phyloP scores from a whole-genome alignment of 2,113 vertebrate genomes.

The Dolichallabes microphthalmus region DNA sequence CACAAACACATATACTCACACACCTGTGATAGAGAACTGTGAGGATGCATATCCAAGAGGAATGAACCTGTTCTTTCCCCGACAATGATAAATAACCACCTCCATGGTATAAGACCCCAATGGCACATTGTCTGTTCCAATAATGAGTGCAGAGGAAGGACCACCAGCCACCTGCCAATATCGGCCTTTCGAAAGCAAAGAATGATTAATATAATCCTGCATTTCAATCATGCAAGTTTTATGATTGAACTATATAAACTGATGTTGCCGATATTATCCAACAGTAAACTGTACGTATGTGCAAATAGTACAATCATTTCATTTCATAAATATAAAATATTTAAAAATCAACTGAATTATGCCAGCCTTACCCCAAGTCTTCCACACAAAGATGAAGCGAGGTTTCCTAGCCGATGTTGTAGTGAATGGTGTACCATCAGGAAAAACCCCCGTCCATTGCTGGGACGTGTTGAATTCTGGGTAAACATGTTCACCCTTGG shows the following conservation, averaged over 20 bases:
- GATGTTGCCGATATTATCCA: no score
- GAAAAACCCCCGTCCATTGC: conserved; percentile 72
- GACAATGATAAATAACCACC: conserved; percentile 85
- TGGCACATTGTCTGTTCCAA: conserved; percentile 75
- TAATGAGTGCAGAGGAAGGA: conserved; percentile 77
- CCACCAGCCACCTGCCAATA: conserved; percentile 92
- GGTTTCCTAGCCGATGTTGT: conserved; percentile 63
- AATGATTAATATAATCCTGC: not conserved
- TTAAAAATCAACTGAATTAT: not conserved
- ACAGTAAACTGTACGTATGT: not conserved
- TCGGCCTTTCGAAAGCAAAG: conserved; percentile 68
- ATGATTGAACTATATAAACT: not conserved
- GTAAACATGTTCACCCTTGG: conserved; percentile 80
- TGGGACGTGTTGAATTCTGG: conserved; percentile 62
- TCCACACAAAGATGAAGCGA: conserved; percentile 89
- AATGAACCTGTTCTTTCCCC: conserved; percentile 80
- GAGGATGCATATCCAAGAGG: conserved; percentile 80
- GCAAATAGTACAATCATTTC: not conserved
- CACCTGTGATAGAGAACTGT: conserved; percentile 86
- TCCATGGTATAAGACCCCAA: conserved; percentile 90
- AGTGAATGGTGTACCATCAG: conserved; percentile 78
- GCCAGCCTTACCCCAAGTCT: conserved; percentile 80
- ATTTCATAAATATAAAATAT: not conserved
- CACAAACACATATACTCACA: not conserved
- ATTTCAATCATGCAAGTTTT: not conserved